phyloP scores from a whole-genome alignment of 2,113 vertebrate species.

The Petaurus breviceps region DNA sequence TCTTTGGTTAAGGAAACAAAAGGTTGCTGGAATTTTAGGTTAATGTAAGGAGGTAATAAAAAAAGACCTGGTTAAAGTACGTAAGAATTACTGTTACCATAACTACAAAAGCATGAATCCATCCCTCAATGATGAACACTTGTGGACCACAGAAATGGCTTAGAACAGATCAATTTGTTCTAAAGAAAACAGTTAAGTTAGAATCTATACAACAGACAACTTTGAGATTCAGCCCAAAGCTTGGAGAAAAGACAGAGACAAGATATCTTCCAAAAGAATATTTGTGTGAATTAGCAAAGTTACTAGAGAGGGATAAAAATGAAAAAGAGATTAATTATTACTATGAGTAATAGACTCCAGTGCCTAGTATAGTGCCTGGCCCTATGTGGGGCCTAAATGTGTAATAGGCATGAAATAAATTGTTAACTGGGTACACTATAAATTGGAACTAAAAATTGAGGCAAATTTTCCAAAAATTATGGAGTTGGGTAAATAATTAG shows the following conservation, averaged over 20 bases:
- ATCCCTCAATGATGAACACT: background rate
- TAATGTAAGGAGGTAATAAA: background rate
- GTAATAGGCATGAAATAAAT: background rate
- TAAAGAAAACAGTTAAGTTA: background rate
- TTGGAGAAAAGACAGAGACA: background rate
- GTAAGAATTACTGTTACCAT: background rate
- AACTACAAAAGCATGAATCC: background rate
- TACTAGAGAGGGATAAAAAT: background rate
- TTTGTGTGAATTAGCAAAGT: too few relatives aligned
- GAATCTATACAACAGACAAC: background rate
- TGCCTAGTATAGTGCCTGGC: background rate
- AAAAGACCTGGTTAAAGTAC: background rate
- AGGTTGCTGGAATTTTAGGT: conserved; percentile 45
- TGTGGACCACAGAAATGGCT: background rate
- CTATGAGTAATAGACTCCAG: background rate
- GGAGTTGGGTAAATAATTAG: background rate
- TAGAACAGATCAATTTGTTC: background rate
- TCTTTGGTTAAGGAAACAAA: conserved; percentile 1
- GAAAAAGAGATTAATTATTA: background rate
- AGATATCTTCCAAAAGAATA: too few relatives aligned
- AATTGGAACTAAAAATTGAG: background rate
- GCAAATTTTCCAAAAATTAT: background rate
- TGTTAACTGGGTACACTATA: background rate
- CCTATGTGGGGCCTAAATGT: too few relatives aligned
- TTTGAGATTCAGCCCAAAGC: background rate